Evolutionary conservation across 2,797 vertebrate genomes (phyloP), one percentile per base, ranked within the genome.

Genomic region (Malurus splendens): DNA sequence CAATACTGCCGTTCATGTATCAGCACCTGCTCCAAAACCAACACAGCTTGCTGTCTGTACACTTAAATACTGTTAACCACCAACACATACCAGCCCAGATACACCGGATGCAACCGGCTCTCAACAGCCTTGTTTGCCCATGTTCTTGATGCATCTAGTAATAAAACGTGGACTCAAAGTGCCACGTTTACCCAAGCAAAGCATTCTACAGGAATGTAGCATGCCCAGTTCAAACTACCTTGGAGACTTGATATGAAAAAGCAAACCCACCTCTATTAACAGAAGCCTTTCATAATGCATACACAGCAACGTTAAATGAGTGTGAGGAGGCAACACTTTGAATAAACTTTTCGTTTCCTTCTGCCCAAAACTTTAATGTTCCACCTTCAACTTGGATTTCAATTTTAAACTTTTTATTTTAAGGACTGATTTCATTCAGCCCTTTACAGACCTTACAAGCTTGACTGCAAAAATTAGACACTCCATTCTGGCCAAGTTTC

Each of bases 351-450:
- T 47, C 0, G 0, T n/a, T 42, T 18, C 18, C 24, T 28, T 14
- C 3, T 6, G 14, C 6, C 0, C 11, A 11, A 74, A 77, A 14
- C 4, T n/a, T 82, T 32, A 11, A 56, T 0, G 3, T 62, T 71
- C 22, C 41, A 30, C 32, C 61, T 8, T 41, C 39, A 48, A 20
- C 39, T 32, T 72, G 8, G 11, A 48, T 55, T 81, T 74, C 24
- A 30, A 38, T 72, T 92, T 89, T 72, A 52, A 84, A 14, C 13
- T 47, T 45, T 39, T 60, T 36, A 33, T 52, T 64, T 60, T 70
- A 87, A 62, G 48, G 64, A 81, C 17, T 19, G 4, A 1, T 30
- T 80, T 62, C 54, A 56, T 79, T 14, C 16, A 86, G 10, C 25
- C 42, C 19, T 45, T 60, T 75, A 78, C 13, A 66, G 15, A 27